Evolutionary conservation across 2,888 invertebrate genomes (phyloP).

Genomic region (Eugnorisma glareosa): DNA sequence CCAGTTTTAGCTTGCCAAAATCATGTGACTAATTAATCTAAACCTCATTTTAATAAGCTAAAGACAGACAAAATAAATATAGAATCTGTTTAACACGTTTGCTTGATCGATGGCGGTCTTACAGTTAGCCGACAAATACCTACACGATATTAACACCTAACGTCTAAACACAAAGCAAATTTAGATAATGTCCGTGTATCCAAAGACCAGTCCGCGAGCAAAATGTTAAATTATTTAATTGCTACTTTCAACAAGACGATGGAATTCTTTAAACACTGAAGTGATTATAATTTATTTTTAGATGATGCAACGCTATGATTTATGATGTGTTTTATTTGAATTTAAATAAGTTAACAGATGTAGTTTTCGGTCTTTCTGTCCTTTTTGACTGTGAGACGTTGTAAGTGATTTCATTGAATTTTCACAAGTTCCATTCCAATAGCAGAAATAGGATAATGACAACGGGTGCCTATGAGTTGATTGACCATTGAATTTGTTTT

Average conservation of each 20-base stretch:
- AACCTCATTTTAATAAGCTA: conserved; percentile 31
- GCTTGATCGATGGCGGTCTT: conserved; percentile 46
- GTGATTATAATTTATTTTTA: conserved; percentile 20
- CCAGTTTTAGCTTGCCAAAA: neutral
- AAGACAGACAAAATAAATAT: conserved; percentile 32
- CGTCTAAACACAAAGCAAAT: conserved; percentile 59
- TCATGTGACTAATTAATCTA: neutral
- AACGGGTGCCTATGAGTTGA: neutral
- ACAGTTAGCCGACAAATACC: conserved; percentile 54
- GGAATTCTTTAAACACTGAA: conserved; percentile 39
- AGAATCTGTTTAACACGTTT: conserved; percentile 39
- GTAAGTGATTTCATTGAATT: neutral
- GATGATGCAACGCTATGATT: conserved; percentile 39
- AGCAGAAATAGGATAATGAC: neutral
- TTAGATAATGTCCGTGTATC: conserved; percentile 57
- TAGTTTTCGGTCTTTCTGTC: conserved; percentile 6
- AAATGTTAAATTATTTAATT: conserved; percentile 63
- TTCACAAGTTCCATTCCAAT: neutral
- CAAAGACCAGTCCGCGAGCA: conserved; percentile 36
- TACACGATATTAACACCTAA: conserved; percentile 60
- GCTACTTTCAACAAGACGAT: conserved; percentile 50
- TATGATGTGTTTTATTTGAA: conserved; percentile 14
- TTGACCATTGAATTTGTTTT: conserved; percentile 3
- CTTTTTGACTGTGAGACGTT: neutral
- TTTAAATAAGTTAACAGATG: neutral